These are phyloP conservation scores for Limnothrissa miodon DNA, from an alignment of 2,113 vertebrate genomes.

Conservation along the genomic window DNA sequence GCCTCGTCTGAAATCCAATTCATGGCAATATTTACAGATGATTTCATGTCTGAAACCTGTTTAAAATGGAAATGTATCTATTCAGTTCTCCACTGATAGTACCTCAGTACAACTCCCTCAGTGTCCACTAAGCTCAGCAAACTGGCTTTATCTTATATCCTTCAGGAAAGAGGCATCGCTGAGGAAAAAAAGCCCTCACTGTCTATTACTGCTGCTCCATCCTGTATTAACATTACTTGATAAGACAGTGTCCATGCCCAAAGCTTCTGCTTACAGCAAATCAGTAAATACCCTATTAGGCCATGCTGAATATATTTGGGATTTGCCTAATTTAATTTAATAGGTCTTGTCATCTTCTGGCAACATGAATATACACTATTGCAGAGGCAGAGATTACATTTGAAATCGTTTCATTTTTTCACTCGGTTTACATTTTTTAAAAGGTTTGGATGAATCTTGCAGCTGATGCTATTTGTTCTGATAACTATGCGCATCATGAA, in stretches of 20 bases:
- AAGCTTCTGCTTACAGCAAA: background rate
- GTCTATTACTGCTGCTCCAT: background rate
- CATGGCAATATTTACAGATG: background rate
- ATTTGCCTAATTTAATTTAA: constrained; percentile 19
- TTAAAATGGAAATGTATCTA: background rate
- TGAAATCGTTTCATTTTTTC: background rate
- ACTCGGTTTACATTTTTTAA: background rate
- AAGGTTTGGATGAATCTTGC: background rate
- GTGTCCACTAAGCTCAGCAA: background rate
- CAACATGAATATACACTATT: background rate
- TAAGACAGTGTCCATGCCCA: background rate
- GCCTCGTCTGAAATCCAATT: background rate
- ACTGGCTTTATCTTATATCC: background rate
- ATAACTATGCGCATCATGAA: background rate
- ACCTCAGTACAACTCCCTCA: background rate
- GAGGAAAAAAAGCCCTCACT: background rate
- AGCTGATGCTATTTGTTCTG: background rate
- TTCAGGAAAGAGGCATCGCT: background rate
- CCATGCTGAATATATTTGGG: background rate
- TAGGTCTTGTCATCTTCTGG: background rate
- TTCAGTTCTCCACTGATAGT: background rate
- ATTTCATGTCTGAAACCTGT: background rate
- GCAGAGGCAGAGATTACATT: background rate
- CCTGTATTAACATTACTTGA: background rate
- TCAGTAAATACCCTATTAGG: background rate